phyloP scores from a whole-genome alignment of 1,140 invertebrate genomes.

The Vanessa atalanta region DNA sequence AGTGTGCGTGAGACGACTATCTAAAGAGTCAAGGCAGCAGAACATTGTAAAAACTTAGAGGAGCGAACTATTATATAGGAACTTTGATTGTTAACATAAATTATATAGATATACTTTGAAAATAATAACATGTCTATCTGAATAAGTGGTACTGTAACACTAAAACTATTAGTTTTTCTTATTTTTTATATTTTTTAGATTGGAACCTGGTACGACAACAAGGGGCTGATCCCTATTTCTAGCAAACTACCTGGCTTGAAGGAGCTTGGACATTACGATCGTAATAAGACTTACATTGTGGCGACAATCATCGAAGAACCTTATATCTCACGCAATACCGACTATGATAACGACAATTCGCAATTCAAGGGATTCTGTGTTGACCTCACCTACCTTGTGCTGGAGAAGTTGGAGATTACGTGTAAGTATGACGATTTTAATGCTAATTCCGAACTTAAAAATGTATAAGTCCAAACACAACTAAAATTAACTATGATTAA shows the following conservation, averaged over 20 bases:
- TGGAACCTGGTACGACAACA: constrained; percentile 92
- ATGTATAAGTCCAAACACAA: no score
- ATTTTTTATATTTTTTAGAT: constrained; percentile 82
- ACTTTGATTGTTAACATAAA: no score
- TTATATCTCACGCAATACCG: constrained; percentile 90
- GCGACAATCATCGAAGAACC: constrained; percentile 92
- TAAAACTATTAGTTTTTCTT: background rate
- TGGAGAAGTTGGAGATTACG: constrained; percentile 90
- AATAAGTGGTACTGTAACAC: background rate
- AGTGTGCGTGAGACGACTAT: no score
- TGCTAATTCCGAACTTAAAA: background rate
- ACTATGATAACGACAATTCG: constrained; percentile 74
- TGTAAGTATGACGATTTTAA: constrained; percentile 83
- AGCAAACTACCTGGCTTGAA: constrained; percentile 78
- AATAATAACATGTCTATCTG: background rate
- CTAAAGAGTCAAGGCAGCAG: no score
- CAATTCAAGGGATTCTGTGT: constrained; percentile 96
- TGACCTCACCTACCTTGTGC: constrained; percentile 92
- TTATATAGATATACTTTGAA: no score
- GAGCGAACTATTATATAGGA: no score
- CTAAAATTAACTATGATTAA: no score
- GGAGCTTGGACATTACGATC: constrained; percentile 87
- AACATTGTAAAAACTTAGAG: no score
- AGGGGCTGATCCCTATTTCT: constrained; percentile 87
- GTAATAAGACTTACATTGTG: constrained; percentile 95